Evolutionary conservation across 2,113 vertebrate species (phyloP).

Genomic region (Balaenoptera acutorostrata): DNA sequence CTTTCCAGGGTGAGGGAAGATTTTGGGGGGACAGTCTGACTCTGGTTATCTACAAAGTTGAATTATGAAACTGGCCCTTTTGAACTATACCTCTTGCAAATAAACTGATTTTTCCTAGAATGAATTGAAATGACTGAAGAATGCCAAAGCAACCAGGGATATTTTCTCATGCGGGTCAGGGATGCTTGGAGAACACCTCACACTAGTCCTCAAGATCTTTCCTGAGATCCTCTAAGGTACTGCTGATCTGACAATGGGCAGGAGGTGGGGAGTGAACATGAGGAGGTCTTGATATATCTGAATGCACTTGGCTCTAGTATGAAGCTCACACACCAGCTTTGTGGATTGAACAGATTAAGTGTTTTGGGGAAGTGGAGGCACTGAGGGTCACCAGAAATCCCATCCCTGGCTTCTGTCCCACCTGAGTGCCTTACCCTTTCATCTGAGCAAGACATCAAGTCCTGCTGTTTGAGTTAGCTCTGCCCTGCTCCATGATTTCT

Average conservation of each 20-base stretch:
- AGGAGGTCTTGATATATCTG: neutral
- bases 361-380: neutral
- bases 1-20: neutral
- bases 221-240: neutral
- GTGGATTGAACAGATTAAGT: neutral
- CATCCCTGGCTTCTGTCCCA: neutral
- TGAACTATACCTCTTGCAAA: conserved; percentile 6
- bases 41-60: neutral
- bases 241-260: neutral
- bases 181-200: neutral
- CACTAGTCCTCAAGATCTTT: neutral
- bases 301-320: neutral
- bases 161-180: neutral
- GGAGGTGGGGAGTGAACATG: neutral
- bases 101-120: neutral
- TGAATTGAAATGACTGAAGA: conserved; percentile 9
- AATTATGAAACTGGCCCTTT: neutral
- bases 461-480: conserved; percentile 48
- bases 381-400: neutral
- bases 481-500: conserved; percentile 30
- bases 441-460: neutral
- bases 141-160: neutral
- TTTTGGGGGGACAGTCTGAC: neutral
- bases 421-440: neutral
- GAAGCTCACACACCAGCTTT: neutral